A percentile compares a stretch with the other conserved stretches of the same genome.
phyloP scores from a whole-genome alignment of 2,888 invertebrate species.

The Sepiola atlantica region DNA sequence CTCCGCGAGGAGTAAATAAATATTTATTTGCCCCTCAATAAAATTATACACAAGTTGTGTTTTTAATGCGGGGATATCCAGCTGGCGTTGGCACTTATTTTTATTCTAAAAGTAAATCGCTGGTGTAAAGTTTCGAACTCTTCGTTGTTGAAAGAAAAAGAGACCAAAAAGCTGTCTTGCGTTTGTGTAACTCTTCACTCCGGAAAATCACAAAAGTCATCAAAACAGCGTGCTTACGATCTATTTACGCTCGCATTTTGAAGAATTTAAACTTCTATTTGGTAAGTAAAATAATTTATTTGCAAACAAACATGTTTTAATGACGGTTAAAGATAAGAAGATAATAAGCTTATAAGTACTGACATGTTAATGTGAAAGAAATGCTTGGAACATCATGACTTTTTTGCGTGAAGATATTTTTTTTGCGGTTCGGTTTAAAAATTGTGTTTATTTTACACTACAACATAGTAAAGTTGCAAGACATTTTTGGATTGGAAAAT shows the following conservation, averaged over 20 bases:
- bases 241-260: constrained; percentile 11
- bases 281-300: not conserved
- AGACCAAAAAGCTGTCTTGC: too few species aligned
- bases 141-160: too few species aligned
- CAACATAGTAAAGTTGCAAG: too few species aligned
- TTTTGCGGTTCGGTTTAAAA: not conserved
- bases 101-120: too few species aligned
- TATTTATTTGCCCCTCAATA: too few species aligned
- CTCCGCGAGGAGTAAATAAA: too few species aligned
- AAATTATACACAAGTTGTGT: too few species aligned
- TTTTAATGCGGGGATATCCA: too few species aligned
- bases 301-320: not conserved
- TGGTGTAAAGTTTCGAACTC: too few species aligned
- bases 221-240: not conserved
- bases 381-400: not conserved
- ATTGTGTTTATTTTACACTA: not conserved
- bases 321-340: not conserved
- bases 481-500: too few species aligned
- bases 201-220: not conserved
- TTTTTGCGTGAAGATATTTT: not conserved
- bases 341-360: not conserved
- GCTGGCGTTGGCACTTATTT: too few species aligned
- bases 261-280: not conserved
- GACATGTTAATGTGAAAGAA: not conserved
- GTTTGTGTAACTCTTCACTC: not conserved